Conservation (phyloP, 2,797 vertebrate genomes). For the Aeoliscus strigatus region DNA sequence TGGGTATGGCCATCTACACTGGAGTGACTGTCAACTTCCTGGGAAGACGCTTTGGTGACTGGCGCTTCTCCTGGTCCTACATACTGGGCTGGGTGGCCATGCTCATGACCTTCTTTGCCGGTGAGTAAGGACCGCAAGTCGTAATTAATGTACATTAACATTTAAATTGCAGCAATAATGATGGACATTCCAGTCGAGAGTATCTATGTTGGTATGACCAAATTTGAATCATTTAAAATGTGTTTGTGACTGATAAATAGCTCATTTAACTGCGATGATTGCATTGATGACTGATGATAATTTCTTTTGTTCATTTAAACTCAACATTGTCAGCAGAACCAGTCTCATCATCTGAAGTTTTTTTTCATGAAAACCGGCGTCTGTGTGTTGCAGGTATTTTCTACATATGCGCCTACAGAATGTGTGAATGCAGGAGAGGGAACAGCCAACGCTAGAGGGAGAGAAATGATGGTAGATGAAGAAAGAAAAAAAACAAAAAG, state of each 20-base stretch:
- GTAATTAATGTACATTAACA: not conserved
- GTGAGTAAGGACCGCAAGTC: conserved; percentile 41
- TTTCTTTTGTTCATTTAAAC: no score
- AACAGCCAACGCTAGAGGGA: conserved; percentile 67
- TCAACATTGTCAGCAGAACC: not conserved
- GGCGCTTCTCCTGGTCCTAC: conserved; percentile 91
- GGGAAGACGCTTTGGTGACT: conserved; percentile 83
- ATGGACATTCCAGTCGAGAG: no score
- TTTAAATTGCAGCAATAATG: no score
- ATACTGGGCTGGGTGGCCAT: conserved; percentile 86
- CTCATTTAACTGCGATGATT: no score
- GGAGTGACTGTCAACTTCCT: conserved; percentile 85
- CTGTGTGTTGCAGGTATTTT: conserved; percentile 79
- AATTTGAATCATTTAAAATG: no score
- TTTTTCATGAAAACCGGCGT: not conserved
- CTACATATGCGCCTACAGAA: conserved; percentile 87
- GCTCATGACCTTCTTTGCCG: conserved; percentile 88
- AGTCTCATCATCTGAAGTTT: no score
- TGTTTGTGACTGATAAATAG: no score
- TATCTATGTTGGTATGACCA: no score
- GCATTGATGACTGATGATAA: no score
- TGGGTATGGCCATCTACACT: conserved; percentile 85
- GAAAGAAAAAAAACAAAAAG: not conserved
- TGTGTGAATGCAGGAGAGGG: conserved; percentile 80
- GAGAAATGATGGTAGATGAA: conserved; percentile 1